phyloP scores from a whole-genome alignment of 2,797 vertebrate genomes.

The Megalops cyprinoides region DNA sequence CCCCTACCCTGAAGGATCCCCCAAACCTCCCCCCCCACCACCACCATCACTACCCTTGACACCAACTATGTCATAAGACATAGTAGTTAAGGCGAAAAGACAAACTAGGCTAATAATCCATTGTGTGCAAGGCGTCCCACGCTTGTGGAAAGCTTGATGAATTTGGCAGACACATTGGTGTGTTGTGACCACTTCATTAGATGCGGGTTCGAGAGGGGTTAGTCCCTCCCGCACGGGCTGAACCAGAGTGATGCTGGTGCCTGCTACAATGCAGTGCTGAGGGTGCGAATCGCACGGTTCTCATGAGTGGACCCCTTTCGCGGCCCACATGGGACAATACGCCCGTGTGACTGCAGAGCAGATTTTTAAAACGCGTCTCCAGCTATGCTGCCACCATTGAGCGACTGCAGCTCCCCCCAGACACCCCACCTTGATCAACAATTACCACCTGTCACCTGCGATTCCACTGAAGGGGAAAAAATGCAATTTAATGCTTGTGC shows the following conservation, averaged over 20 bases:
- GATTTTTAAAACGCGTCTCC: slow-evolving; percentile 41
- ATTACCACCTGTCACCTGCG: slow-evolving; percentile 61
- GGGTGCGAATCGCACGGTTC: slow-evolving; percentile 54
- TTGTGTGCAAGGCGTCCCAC: slow-evolving; percentile 42
- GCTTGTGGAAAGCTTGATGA: too few relatives aligned
- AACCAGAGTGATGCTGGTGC: slow-evolving; percentile 24
- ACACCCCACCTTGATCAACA: slow-evolving; percentile 63
- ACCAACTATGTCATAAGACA: slow-evolving; percentile 11
- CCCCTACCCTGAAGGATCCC: too few relatives aligned
- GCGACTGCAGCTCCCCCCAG: too few relatives aligned
- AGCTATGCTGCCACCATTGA: too few relatives aligned
- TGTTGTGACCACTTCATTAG: too few relatives aligned
- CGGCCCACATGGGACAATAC: slow-evolving; percentile 41
- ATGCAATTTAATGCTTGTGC: slow-evolving; percentile 55
- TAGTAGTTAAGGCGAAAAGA: too few relatives aligned
- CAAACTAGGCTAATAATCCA: slow-evolving; percentile 50
- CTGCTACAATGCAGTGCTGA: slow-evolving; percentile 40
- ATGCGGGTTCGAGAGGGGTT: background rate
- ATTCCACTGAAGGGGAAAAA: slow-evolving; percentile 55
- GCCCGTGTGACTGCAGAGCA: slow-evolving; percentile 35
- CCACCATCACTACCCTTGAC: too few relatives aligned
- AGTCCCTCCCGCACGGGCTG: too few relatives aligned
- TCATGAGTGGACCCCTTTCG: slow-evolving; percentile 45
- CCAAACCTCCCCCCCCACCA: too few relatives aligned
- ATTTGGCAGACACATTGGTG: too few relatives aligned